These are phyloP conservation scores for Muscicapa adusta DNA, from an alignment of 2,113 vertebrate species.

Conservation along the genomic window DNA sequence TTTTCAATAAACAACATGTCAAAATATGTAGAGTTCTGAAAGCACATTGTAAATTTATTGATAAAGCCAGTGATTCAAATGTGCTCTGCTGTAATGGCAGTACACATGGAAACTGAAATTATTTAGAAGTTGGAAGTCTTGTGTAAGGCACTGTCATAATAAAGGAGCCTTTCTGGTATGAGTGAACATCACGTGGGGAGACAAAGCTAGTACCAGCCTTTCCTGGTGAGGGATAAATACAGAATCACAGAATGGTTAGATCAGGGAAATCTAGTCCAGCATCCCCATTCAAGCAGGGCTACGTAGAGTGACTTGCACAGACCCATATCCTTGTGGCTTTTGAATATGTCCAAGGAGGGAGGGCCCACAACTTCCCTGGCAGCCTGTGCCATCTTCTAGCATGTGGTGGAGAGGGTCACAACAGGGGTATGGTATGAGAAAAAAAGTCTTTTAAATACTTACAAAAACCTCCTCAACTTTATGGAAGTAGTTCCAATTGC, in stretches of 20 bases:
- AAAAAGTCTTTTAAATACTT: background rate
- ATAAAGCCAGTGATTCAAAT: background rate
- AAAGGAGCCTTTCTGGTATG: background rate
- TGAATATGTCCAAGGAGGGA: background rate
- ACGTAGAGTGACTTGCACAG: accelerated
- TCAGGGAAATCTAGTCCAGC: background rate
- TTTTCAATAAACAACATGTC: background rate
- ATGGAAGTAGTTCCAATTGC: background rate
- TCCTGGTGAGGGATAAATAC: background rate
- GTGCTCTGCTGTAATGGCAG: background rate
- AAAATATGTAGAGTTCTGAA: background rate
- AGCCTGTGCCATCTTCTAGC: background rate
- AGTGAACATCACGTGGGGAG: background rate
- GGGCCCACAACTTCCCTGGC: background rate
- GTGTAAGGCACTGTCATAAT: background rate
- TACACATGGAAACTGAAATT: background rate
- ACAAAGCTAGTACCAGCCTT: background rate
- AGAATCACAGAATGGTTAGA: background rate
- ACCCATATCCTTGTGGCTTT: background rate
- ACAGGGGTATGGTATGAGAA: background rate
- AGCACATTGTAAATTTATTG: background rate
- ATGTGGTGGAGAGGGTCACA: background rate
- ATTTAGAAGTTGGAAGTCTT: background rate
- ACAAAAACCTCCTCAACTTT: accelerated
- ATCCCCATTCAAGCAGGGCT: background rate